phyloP scores from a whole-genome alignment of 2,888 invertebrate species.

The Andrena praecox region DNA sequence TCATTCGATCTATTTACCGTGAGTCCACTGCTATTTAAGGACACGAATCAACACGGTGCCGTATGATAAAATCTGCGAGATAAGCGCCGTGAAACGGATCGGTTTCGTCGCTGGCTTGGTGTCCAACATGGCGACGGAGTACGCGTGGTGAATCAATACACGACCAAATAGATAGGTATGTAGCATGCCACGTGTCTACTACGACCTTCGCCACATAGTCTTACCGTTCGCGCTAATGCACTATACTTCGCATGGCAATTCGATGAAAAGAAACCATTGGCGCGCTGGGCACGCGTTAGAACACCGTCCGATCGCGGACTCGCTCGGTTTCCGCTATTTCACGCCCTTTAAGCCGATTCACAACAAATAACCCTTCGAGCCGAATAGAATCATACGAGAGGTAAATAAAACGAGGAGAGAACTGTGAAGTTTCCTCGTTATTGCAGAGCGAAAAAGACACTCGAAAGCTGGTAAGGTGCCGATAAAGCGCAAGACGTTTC shows the following conservation, averaged over 20 bases:
- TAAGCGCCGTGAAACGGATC: conserved; percentile 67
- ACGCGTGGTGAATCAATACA: conserved; percentile 76
- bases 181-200: conserved; percentile 77
- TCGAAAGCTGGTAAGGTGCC: background rate
- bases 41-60: conserved; percentile 68
- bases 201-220: conserved; percentile 61
- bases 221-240: conserved; percentile 34
- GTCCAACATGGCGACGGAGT: conserved; percentile 71
- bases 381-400: conserved; percentile 26
- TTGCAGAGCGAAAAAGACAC: background rate
- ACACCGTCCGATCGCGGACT: background rate
- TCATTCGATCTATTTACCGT: conserved; percentile 53
- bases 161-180: conserved; percentile 71
- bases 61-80: conserved; percentile 70
- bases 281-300: background rate
- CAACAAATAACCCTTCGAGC: background rate
- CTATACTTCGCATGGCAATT: conserved; percentile 1
- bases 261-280: background rate
- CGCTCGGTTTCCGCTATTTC: background rate
- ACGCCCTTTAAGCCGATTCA: background rate
- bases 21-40: conserved; percentile 74
- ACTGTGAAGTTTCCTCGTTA: background rate
- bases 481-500: conserved; percentile 4
- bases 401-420: background rate
- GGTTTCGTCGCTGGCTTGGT: conserved; percentile 66